Evolutionary conservation across 2,888 invertebrate genomes (phyloP).

Genomic region (Dyspetes luteomarginatus): DNA sequence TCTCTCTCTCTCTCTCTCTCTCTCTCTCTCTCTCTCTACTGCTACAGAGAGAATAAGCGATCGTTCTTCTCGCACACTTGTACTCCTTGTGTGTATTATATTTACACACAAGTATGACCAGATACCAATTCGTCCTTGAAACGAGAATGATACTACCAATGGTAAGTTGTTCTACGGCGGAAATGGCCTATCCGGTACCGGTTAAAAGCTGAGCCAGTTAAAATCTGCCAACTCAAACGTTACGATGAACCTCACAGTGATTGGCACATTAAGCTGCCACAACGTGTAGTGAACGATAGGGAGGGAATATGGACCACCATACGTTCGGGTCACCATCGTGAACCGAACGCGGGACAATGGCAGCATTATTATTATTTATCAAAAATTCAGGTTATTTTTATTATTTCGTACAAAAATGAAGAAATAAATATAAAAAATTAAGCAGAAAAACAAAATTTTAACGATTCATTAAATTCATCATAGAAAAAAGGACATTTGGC

Average conservation of each 20-base stretch:
- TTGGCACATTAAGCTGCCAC: constrained; percentile 12
- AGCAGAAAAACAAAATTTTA: no score
- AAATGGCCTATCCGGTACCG: constrained; percentile 74
- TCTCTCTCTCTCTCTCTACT: constrained; percentile 6
- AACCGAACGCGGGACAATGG: no score
- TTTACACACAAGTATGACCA: constrained; percentile 28
- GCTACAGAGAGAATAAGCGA: constrained; percentile 20
- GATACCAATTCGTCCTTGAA: constrained; percentile 60
- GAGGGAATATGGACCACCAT: neutral
- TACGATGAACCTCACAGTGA: constrained; percentile 15
- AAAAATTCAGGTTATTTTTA: no score
- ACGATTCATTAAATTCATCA: no score
- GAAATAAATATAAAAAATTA: no score
- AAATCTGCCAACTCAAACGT: constrained; percentile 3
- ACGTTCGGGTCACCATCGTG: neutral
- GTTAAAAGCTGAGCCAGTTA: constrained; percentile 22
- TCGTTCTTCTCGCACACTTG: constrained; percentile 26
- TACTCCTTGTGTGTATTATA: neutral
- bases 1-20: neutral
- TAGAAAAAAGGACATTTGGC: no score
- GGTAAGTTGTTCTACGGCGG: constrained; percentile 68
- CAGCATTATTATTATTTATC: no score
- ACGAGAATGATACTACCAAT: constrained; percentile 55
- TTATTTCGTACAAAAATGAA: no score
- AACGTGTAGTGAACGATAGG: neutral